Percentiles rank a stretch among this genome's conserved stretches.
phyloP scores from a whole-genome alignment of 1,140 invertebrate species.

The Drosophila sp. region DNA sequence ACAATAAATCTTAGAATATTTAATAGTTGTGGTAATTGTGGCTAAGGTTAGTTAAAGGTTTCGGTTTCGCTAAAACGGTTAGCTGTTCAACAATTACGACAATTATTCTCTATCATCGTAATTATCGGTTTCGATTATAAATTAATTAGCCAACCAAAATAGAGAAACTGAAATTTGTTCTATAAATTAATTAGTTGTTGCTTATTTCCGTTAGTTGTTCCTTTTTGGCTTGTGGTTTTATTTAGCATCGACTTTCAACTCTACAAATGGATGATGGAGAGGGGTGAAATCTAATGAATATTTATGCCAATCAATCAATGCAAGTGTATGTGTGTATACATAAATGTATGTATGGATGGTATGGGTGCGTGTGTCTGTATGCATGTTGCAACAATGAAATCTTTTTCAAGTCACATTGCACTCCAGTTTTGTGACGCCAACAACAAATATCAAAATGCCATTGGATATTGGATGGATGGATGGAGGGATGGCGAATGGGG shows the following conservation, averaged over 20 bases:
- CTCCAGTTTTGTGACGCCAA: conserved; percentile 47
- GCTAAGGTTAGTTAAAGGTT: too few relatives aligned
- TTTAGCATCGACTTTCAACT: background rate
- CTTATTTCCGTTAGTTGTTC: conserved; percentile 2
- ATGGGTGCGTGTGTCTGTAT: background rate
- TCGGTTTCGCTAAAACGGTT: too few relatives aligned
- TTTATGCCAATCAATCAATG: conserved; percentile 7
- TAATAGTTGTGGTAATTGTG: too few relatives aligned
- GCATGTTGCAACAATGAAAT: conserved; percentile 37
- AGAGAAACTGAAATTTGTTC: background rate
- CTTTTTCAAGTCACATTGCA: conserved; percentile 46
- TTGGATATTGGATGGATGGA: conserved; percentile 51
- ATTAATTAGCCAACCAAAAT: background rate
- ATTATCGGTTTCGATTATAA: background rate
- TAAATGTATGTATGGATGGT: background rate
- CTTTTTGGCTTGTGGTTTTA: background rate
- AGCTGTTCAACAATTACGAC: background rate
- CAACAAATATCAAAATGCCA: conserved; percentile 20
- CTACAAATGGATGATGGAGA: background rate
- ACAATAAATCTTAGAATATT: too few relatives aligned
- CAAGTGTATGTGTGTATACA: background rate
- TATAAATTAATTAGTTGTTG: conserved; percentile 7
- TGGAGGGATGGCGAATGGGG: background rate
- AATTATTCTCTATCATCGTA: background rate
- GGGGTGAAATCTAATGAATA: conserved; percentile 6